These are phyloP conservation scores for Strigamia transsilvanica DNA, from an alignment of 2,888 invertebrate species.

Conservation along the genomic window DNA sequence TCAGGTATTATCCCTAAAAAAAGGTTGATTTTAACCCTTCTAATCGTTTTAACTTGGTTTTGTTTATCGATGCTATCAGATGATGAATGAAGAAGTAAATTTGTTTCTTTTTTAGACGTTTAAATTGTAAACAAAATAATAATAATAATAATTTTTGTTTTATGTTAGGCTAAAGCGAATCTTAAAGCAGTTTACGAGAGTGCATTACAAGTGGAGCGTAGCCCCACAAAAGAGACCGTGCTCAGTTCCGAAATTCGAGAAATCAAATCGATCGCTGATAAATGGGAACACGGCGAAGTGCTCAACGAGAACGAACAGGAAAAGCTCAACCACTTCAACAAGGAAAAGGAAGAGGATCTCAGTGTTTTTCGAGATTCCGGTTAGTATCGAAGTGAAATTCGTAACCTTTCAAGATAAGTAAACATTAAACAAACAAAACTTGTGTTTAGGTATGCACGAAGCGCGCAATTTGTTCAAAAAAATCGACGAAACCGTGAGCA, in stretches of 20 bases:
- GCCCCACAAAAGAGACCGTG: slow-evolving; percentile 74
- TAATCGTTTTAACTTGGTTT: background rate
- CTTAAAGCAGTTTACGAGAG: slow-evolving; percentile 93
- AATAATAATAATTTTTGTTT: slow-evolving; percentile 6
- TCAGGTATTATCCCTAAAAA: slow-evolving; percentile 57
- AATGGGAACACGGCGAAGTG: slow-evolving; percentile 71
- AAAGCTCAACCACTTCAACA: slow-evolving; percentile 69
- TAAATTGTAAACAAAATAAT: background rate
- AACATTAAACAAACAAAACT: too few species aligned
- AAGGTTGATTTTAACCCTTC: too few species aligned
- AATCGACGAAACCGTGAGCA: slow-evolving; percentile 79
- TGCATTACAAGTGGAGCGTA: slow-evolving; percentile 70
- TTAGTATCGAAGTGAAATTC: slow-evolving; percentile 62
- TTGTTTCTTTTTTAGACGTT: background rate
- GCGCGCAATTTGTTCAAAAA: slow-evolving; percentile 86
- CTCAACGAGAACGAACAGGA: slow-evolving; percentile 58
- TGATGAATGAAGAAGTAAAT: background rate
- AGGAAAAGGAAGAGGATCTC: slow-evolving; percentile 72
- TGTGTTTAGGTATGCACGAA: slow-evolving; percentile 77
- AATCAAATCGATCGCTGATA: slow-evolving; percentile 58
- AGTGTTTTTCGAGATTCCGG: slow-evolving; percentile 80
- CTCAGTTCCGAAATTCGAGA: slow-evolving; percentile 60
- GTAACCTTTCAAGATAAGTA: too few species aligned
- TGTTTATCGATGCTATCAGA: slow-evolving; percentile 40
- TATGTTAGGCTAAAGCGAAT: slow-evolving; percentile 80